phyloP scores from a whole-genome alignment of 2,888 invertebrate genomes.

The Tipula lateralis region DNA sequence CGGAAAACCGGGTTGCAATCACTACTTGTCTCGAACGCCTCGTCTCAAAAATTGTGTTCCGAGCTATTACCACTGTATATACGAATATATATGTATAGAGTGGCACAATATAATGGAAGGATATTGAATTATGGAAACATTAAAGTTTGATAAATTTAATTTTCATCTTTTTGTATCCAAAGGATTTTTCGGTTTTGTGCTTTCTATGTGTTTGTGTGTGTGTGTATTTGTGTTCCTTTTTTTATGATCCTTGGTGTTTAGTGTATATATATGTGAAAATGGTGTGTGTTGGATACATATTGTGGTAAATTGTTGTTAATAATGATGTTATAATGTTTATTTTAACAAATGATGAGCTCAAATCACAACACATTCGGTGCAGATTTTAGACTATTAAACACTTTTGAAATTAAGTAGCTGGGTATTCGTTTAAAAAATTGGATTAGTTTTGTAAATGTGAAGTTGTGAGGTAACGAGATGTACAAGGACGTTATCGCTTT shows the following conservation, averaged over 20 bases:
- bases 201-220: neutral
- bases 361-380: neutral
- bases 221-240: neutral
- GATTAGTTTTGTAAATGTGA: too few species aligned
- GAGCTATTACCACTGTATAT: neutral
- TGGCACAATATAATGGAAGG: neutral
- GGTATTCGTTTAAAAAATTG: too few species aligned
- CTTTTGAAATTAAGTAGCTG: too few species aligned
- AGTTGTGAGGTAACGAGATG: too few species aligned
- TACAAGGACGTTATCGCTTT: too few species aligned
- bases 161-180: neutral
- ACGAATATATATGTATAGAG: neutral
- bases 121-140: conserved; percentile 11
- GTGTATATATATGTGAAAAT: conserved; percentile 24
- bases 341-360: neutral
- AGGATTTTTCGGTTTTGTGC: neutral
- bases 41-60: neutral
- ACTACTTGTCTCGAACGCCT: too few species aligned
- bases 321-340: conserved; percentile 5
- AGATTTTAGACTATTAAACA: too few species aligned
- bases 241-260: neutral
- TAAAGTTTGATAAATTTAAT: neutral
- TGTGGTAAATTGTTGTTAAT: neutral
- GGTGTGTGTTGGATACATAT: neutral
- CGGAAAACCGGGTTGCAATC: too few species aligned